A percentile compares a stretch with the other conserved stretches of the same genome.
Conservation (phyloP, 2,797 vertebrate species). For the Karalla daura region DNA sequence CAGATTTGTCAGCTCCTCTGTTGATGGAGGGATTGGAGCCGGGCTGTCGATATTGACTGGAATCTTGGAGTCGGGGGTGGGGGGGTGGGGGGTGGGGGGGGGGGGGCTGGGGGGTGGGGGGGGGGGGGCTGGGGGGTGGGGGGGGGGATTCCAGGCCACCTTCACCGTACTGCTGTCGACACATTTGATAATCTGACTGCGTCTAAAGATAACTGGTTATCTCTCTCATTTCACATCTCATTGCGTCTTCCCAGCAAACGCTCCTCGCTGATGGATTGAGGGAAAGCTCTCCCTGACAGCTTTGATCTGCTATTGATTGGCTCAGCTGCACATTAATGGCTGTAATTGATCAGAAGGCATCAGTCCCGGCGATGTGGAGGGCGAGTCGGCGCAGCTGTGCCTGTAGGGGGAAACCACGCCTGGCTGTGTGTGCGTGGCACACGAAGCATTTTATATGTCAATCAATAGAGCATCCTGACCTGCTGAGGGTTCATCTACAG, state of each 20-base stretch:
- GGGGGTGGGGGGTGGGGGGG: no score
- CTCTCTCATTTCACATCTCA: conserved; percentile 67
- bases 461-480: not conserved
- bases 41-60: conserved; percentile 37
- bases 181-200: conserved; percentile 35
- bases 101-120: no score
- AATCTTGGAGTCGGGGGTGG: conserved; percentile 23
- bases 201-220: conserved; percentile 60
- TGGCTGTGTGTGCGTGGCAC: conserved; percentile 1
- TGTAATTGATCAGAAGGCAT: conserved; percentile 70
- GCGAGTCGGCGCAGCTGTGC: conserved; percentile 11
- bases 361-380: conserved; percentile 24
- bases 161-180: conserved; percentile 28
- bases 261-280: conserved; percentile 66
- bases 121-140: no score
- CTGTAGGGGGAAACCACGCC: conserved; percentile 16
- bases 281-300: conserved; percentile 67
- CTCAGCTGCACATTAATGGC: conserved; percentile 70
- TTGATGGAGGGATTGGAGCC: conserved; percentile 29
- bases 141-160: conserved; percentile 11
- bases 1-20: conserved; percentile 37
- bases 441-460: not conserved
- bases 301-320: conserved; percentile 82
- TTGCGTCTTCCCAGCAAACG: conserved; percentile 43
- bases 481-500: conserved; percentile 4